A percentile compares a stretch with the other conserved stretches of the same genome.
phyloP scores from a whole-genome alignment of 2,113 vertebrate genomes.

The Numida meleagris region DNA sequence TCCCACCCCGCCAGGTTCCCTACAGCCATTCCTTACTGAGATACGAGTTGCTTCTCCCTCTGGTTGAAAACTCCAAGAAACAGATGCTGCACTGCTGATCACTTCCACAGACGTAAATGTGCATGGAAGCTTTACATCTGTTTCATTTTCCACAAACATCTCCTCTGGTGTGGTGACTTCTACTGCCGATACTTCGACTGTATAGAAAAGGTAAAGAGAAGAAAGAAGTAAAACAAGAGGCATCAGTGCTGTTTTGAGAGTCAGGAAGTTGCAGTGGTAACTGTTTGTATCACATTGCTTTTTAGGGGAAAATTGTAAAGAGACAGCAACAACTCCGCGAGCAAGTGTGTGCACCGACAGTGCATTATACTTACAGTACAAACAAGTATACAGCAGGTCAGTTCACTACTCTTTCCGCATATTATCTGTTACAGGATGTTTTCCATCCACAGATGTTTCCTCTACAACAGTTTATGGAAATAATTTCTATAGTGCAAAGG shows the following conservation, averaged over 20 bases:
- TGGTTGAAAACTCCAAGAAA: slow-evolving; percentile 87
- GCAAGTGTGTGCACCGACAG: neutral
- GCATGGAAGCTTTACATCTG: slow-evolving; percentile 84
- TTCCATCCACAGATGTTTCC: slow-evolving; percentile 53
- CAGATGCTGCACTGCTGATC: slow-evolving; percentile 77
- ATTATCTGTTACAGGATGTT: slow-evolving; percentile 46
- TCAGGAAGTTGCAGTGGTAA: neutral
- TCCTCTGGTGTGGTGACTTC: slow-evolving; percentile 84
- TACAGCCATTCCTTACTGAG: slow-evolving; percentile 72
- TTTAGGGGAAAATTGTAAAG: neutral
- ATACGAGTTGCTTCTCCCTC: slow-evolving; percentile 70
- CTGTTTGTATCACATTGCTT: neutral
- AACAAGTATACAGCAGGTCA: neutral
- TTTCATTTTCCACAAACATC: slow-evolving; percentile 88
- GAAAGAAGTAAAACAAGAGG: neutral
- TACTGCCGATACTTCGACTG: slow-evolving; percentile 72
- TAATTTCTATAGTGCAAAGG: neutral
- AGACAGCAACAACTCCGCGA: neutral
- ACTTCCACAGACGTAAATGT: slow-evolving; percentile 85
- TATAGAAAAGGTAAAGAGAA: slow-evolving; percentile 1
- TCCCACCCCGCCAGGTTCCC: neutral
- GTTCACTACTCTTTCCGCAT: slow-evolving; percentile 8
- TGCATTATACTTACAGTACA: neutral
- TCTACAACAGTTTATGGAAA: slow-evolving; percentile 2
- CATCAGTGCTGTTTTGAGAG: neutral